A percentile compares a stretch with the other conserved stretches of the same genome.
phyloP scores from a whole-genome alignment of 2,113 vertebrate species.

The Phylloscopus whistleri region DNA sequence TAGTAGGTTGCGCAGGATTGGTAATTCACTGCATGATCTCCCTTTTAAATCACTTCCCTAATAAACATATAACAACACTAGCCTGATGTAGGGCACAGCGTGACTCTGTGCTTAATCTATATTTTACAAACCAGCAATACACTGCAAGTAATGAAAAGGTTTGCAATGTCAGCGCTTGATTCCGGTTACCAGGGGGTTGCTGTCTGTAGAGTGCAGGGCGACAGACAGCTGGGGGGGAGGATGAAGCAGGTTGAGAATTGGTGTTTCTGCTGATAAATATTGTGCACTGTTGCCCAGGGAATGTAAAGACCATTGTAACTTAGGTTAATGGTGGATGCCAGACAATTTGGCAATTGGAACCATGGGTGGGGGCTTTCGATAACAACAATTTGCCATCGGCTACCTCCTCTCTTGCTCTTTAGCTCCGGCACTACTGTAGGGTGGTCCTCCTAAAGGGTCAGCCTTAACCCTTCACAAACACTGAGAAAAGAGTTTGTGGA shows the following conservation, averaged over 20 bases:
- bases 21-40: constrained; percentile 24
- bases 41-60: constrained; percentile 60
- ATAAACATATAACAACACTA: constrained; percentile 51
- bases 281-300: neutral
- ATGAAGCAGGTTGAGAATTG: neutral
- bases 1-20: neutral
- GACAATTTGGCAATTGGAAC: neutral
- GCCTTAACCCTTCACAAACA: neutral
- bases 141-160: constrained; percentile 20
- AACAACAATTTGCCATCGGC: neutral
- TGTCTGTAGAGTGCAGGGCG: neutral
- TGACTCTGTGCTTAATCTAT: constrained; percentile 20
- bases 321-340: neutral
- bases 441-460: neutral
- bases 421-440: neutral
- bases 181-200: neutral
- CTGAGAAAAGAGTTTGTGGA: neutral
- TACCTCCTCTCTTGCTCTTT: neutral
- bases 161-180: neutral
- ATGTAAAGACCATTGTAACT: neutral
- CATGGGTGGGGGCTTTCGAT: neutral
- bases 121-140: constrained; percentile 40
- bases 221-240: neutral
- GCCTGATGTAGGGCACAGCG: constrained; percentile 33
- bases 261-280: neutral